Conservation (phyloP, 2,888 invertebrate genomes). For the Platerodrilus igneus region DNA sequence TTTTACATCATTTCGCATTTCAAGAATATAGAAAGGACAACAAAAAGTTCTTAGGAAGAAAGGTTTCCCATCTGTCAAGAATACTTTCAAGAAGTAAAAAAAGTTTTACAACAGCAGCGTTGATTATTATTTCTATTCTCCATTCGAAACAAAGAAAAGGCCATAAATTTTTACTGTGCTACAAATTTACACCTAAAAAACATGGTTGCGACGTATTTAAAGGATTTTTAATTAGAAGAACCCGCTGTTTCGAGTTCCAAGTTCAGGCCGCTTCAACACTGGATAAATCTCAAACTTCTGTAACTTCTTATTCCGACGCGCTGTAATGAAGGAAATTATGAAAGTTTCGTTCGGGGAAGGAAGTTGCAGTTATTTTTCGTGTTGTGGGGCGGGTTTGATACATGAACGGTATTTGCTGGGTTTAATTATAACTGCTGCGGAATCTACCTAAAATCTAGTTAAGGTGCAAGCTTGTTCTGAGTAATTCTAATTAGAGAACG, state of each 20-base stretch:
- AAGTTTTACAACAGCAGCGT: too few relatives aligned
- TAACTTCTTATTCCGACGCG: conserved; percentile 37
- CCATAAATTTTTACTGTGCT: conserved; percentile 6
- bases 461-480: conserved; percentile 23
- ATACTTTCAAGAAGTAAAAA: too few relatives aligned
- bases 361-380: conserved; percentile 39
- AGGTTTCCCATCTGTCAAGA: too few relatives aligned
- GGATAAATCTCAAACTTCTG: conserved; percentile 28
- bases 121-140: too few relatives aligned
- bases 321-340: conserved; percentile 43
- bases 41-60: too few relatives aligned
- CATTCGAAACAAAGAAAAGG: too few relatives aligned
- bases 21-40: too few relatives aligned
- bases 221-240: conserved; percentile 29
- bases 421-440: conserved; percentile 37
- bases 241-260: conserved; percentile 16
- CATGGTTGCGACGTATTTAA: conserved; percentile 23
- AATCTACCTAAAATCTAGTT: conserved; percentile 26
- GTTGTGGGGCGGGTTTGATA: conserved; percentile 33
- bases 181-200: conserved; percentile 16
- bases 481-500: conserved; percentile 33
- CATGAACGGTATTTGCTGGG: conserved; percentile 33
- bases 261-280: conserved; percentile 20
- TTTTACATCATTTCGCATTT: too few relatives aligned
- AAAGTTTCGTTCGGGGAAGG: conserved; percentile 38